Evolutionary conservation across 1,140 invertebrate genomes (phyloP), one percentile per base, ranked within the genome.

Genomic region (Drosophila baimaii): DNA sequence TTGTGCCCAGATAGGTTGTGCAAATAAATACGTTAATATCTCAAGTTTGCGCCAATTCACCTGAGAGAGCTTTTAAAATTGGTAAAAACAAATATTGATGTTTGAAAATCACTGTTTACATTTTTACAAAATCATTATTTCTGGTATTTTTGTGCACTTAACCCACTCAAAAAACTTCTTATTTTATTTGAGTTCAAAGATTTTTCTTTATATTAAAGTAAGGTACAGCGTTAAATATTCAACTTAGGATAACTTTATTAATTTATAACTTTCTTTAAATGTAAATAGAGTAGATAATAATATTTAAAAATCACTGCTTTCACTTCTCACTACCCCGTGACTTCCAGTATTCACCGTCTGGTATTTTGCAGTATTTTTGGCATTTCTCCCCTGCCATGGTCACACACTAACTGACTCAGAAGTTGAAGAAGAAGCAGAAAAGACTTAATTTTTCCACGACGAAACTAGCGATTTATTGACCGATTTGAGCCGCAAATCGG

Each of bases 381-480:
- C 15, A 23, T 31, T 47, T 47, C 5, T 0, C n/a, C 0, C 5
- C 1, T 8, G 21, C 25, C 2, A 19, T 29, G 65, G 65, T 35
- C 65, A 66, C 66, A 70, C 46, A 44, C 46, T 62, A 86, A 86
- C 82, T 86, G 82, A 86, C 59, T 88, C 84, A 90, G 79, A 52
- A 80, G 70, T 73, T 46, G 64, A 70, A 71, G 68, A 71, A 71
- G 68, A 71, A 71, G 68, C 31, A 65, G 54, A 71, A 31, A 63
- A 68, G 73, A 73, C 70, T 49, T 47, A 85, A 76, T 86, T 85
- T 81, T 86, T 86, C 83, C 61, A 82, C 69, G 79, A 66, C 71
- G 73, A 66, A 79, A 54, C 69, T 29, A 43, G 19, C 68, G n/a
- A 61, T 52, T 72, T 73, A 23, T 43, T 29, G 5, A 73, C 47